A percentile compares a stretch with the other conserved stretches of the same genome.
These are phyloP conservation scores for Cydia strobilella DNA, from an alignment of 1,140 invertebrate genomes.

Conservation along the genomic window DNA sequence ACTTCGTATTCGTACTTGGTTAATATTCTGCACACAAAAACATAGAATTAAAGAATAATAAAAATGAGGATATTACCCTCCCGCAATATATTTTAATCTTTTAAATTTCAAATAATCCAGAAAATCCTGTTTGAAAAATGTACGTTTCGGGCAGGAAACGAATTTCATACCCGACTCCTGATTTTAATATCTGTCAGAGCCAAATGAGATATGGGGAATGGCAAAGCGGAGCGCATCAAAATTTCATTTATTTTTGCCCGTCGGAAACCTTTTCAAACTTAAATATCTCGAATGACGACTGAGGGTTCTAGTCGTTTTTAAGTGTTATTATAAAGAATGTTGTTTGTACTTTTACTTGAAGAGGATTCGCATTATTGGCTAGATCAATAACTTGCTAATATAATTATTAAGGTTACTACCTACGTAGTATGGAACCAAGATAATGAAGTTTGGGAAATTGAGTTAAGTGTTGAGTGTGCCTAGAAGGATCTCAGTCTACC, in stretches of 20 bases:
- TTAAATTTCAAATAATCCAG: background rate
- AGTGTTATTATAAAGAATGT: too few species aligned
- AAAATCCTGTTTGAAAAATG: background rate
- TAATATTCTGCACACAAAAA: too few species aligned
- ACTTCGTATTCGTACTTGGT: too few species aligned
- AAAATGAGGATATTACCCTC: background rate
- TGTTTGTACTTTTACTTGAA: too few species aligned
- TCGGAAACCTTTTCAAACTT: background rate
- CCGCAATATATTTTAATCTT: background rate
- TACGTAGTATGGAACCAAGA: too few species aligned
- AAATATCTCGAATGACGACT: background rate
- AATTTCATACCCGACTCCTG: constrained; percentile 13
- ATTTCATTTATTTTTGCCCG: background rate
- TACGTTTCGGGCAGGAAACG: constrained; percentile 7
- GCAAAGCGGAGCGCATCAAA: constrained; percentile 21
- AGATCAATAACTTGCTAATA: too few species aligned
- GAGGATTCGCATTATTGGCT: too few species aligned
- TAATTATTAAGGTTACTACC: too few species aligned
- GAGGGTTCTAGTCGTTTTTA: background rate
- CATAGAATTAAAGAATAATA: background rate
- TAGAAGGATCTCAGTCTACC: too few species aligned
- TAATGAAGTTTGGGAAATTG: too few species aligned
- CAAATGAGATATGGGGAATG: constrained; percentile 24
- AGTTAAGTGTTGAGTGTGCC: too few species aligned
- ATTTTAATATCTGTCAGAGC: constrained; percentile 32